phyloP scores from a whole-genome alignment of 1,140 invertebrate species.

The Trichonephila clavipes region DNA sequence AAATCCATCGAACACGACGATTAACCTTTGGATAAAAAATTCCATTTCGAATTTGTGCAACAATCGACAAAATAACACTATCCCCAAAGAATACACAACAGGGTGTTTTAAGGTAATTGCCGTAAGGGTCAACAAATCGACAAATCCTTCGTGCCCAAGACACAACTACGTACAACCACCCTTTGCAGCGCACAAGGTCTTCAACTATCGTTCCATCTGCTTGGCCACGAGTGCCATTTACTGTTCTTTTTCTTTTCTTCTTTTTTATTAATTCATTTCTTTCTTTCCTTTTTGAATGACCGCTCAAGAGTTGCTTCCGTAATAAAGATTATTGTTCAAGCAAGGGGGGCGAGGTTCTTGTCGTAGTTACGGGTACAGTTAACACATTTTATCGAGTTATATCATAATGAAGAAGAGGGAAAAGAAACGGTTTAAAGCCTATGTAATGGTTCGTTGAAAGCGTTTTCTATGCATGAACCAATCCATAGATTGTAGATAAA shows the following conservation, averaged over 20 bases:
- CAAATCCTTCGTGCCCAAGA: constrained; percentile 5
- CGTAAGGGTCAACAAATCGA: constrained; percentile 9
- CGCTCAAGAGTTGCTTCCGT: constrained; percentile 36
- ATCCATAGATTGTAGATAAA: constrained; percentile 16
- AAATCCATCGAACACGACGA: not conserved
- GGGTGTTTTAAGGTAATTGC: not conserved
- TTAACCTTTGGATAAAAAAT: not conserved
- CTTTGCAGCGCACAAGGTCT: not conserved
- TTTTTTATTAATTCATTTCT: constrained; percentile 28
- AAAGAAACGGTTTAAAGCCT: not conserved
- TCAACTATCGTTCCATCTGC: constrained; percentile 25
- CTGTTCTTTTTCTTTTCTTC: not conserved
- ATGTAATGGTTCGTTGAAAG: constrained; percentile 31
- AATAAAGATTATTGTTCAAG: constrained; percentile 16
- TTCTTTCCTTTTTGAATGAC: constrained; percentile 35
- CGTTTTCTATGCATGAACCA: constrained; percentile 22
- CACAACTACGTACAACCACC: constrained; percentile 14
- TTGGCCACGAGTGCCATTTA: not conserved
- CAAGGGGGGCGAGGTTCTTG: not conserved
- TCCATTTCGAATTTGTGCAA: not conserved
- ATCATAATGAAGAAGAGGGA: not conserved
- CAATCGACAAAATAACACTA: not conserved
- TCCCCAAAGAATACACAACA: not conserved
- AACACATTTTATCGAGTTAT: constrained; percentile 38
- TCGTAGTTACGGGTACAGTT: constrained; percentile 29